phyloP scores from a whole-genome alignment of 2,888 invertebrate genomes.

The Linyphia triangularis region DNA sequence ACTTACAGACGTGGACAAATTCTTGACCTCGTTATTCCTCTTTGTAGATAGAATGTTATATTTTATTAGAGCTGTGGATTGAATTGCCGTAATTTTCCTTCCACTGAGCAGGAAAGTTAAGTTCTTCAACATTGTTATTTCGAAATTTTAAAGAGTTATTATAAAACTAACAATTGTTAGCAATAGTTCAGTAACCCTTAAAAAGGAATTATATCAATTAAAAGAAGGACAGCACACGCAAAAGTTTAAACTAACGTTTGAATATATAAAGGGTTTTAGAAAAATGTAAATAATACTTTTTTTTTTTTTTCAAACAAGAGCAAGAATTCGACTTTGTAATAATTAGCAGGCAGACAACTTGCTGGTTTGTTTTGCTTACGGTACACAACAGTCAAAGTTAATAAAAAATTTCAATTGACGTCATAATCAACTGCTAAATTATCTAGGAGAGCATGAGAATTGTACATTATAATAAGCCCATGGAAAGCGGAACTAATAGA shows the following conservation, averaged over 20 bases:
- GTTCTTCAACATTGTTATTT: neutral
- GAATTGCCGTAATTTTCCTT: neutral
- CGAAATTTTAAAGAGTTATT: neutral
- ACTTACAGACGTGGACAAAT: neutral
- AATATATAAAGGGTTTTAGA: neutral
- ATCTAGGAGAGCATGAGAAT: too few relatives aligned
- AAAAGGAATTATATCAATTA: neutral
- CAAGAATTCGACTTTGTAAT: neutral
- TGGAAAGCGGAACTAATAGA: too few relatives aligned
- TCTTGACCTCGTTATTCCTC: neutral
- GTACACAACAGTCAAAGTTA: too few relatives aligned
- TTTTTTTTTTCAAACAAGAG: neutral
- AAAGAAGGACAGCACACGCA: neutral
- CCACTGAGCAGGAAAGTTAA: neutral
- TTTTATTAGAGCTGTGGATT: neutral
- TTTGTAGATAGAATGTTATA: neutral
- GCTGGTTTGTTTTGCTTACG: too few relatives aligned
- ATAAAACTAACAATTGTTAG: too few relatives aligned
- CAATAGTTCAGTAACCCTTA: too few relatives aligned
- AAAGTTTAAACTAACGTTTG: neutral
- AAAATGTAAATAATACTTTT: neutral
- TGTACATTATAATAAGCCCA: too few relatives aligned
- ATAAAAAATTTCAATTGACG: too few relatives aligned
- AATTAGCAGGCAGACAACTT: too few relatives aligned
- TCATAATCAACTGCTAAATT: too few relatives aligned